Evolutionary conservation across 2,797 vertebrate genomes (phyloP).

Genomic region (Leucoraja ocellata): DNA sequence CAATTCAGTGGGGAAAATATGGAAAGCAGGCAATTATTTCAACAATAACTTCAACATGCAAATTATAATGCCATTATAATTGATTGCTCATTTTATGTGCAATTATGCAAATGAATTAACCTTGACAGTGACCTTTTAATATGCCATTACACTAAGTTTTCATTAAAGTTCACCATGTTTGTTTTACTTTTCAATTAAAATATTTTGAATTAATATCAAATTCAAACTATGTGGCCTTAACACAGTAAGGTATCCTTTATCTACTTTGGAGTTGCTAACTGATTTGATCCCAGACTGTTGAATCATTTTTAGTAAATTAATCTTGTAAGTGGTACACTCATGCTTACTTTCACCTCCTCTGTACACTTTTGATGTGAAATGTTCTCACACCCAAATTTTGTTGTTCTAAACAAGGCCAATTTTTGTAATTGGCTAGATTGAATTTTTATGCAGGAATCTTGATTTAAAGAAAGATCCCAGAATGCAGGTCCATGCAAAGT

Average conservation of each 20-base stretch:
- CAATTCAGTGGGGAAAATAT: background rate
- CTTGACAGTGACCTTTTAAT: constrained; percentile 16
- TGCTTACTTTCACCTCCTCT: background rate
- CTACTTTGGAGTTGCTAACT: background rate
- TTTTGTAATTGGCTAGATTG: background rate
- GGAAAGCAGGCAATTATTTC: constrained; percentile 22
- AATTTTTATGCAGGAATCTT: background rate
- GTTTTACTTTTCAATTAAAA: background rate
- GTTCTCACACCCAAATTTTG: background rate
- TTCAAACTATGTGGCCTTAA: background rate
- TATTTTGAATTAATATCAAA: background rate
- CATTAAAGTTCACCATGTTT: background rate
- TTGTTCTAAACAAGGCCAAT: background rate
- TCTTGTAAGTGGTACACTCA: background rate
- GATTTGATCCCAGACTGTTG: background rate
- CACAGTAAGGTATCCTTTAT: background rate
- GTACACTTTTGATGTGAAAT: background rate
- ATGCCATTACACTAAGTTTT: constrained; percentile 10
- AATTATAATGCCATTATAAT: constrained; percentile 31
- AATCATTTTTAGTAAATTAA: background rate
- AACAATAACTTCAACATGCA: constrained; percentile 16
- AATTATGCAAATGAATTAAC: constrained; percentile 11
- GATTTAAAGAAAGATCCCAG: background rate
- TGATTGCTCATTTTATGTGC: constrained; percentile 1
- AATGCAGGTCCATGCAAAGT: background rate